Evolutionary conservation across 1,140 invertebrate genomes (phyloP).

Genomic region (Microplitis mediator): DNA sequence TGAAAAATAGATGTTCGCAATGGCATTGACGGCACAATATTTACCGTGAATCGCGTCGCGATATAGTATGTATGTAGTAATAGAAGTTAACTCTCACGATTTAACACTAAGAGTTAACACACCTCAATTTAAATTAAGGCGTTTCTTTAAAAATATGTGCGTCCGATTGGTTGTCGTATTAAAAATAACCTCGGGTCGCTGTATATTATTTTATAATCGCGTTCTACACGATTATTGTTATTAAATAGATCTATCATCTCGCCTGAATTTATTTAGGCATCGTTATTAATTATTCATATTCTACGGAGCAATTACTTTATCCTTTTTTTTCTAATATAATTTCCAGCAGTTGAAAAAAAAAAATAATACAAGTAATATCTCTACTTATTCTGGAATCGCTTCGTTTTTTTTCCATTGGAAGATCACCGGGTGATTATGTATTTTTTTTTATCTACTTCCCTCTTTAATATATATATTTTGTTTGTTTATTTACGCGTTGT

Average conservation of each 20-base stretch:
- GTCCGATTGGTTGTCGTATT: slow-evolving; percentile 64
- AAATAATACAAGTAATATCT: slow-evolving; percentile 45
- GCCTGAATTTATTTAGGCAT: slow-evolving; percentile 14
- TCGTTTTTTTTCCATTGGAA: slow-evolving; percentile 49
- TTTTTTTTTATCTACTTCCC: neutral
- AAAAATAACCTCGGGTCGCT: slow-evolving; percentile 63
- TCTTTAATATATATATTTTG: neutral
- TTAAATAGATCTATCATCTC: neutral
- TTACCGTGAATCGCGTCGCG: neutral
- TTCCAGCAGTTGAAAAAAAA: slow-evolving; percentile 59
- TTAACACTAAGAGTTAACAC: neutral
- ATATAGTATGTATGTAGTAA: neutral
- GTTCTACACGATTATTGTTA: slow-evolving; percentile 23
- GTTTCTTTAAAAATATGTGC: slow-evolving; percentile 30
- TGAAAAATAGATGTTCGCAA: slow-evolving; percentile 23
- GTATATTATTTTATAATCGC: slow-evolving; percentile 14
- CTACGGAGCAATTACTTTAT: neutral
- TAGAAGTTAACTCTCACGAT: neutral
- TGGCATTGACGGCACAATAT: neutral
- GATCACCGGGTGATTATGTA: slow-evolving; percentile 38
- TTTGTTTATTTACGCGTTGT: neutral
- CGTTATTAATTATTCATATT: slow-evolving; percentile 9
- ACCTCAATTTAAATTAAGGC: neutral
- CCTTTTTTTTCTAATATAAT: slow-evolving; percentile 35
- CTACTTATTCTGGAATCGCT: slow-evolving; percentile 49